Conservation (phyloP, 2,113 vertebrate genomes). For the Ctenodactylus gundi region DNA sequence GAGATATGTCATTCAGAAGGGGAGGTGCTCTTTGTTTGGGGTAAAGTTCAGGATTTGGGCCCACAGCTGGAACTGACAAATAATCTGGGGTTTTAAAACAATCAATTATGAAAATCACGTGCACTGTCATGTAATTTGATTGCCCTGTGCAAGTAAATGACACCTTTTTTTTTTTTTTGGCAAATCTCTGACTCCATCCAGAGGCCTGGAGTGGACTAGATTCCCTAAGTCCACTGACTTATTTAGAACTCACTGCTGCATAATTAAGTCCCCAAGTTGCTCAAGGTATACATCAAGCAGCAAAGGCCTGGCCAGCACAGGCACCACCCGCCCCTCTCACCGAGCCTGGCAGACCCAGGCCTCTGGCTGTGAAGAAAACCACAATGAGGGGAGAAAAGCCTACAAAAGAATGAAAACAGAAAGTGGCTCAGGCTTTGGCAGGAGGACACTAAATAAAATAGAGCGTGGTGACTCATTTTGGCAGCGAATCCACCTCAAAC, state of each 20-base stretch:
- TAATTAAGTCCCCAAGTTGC: slow-evolving; percentile 76
- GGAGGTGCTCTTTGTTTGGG: slow-evolving; percentile 53
- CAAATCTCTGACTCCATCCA: slow-evolving; percentile 75
- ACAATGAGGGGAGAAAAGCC: slow-evolving; percentile 91
- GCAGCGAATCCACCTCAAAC: slow-evolving; percentile 90
- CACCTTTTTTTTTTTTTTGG: slow-evolving; percentile 59
- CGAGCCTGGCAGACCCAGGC: slow-evolving; percentile 87
- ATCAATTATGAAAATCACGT: slow-evolving; percentile 67
- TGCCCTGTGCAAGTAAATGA: slow-evolving; percentile 64
- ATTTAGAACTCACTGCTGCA: slow-evolving; percentile 78
- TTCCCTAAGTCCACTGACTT: slow-evolving; percentile 45
- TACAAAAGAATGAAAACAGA: slow-evolving; percentile 92
- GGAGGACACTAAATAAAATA: slow-evolving; percentile 90
- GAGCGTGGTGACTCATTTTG: slow-evolving; percentile 92
- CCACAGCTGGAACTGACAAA: slow-evolving; percentile 57
- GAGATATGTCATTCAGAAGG: slow-evolving; percentile 38
- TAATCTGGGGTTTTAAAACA: slow-evolving; percentile 61
- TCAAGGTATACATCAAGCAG: slow-evolving; percentile 75
- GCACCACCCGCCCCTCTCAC: slow-evolving; percentile 79
- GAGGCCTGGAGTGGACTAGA: slow-evolving; percentile 64
- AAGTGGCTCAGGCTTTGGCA: slow-evolving; percentile 93
- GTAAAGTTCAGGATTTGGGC: slow-evolving; percentile 63
- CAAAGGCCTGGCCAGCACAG: no score
- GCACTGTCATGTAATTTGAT: slow-evolving; percentile 49
- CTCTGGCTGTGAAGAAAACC: slow-evolving; percentile 91